phyloP scores from a whole-genome alignment of 1,140 invertebrate species.

The Drosophila athabasca region DNA sequence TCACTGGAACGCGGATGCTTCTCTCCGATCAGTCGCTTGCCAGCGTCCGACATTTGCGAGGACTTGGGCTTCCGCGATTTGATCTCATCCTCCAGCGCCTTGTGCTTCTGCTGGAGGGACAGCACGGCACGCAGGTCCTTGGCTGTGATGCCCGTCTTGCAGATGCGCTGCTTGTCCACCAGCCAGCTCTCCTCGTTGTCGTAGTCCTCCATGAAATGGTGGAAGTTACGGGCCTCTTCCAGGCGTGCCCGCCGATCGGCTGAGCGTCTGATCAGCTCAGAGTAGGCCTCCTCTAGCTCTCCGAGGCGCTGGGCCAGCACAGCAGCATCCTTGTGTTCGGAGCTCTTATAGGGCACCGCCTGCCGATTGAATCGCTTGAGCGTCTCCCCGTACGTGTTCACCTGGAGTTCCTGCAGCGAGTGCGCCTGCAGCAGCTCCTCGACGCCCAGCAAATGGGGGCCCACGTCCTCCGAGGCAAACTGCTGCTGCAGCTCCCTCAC shows the following conservation, averaged over 20 bases:
- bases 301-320: slow-evolving; percentile 88
- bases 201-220: slow-evolving; percentile 97
- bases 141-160: slow-evolving; percentile 94
- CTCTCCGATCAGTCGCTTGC: slow-evolving; percentile 90
- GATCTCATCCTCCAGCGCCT: slow-evolving; percentile 96
- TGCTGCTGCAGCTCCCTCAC: slow-evolving; percentile 92
- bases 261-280: slow-evolving; percentile 86
- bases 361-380: slow-evolving; percentile 91
- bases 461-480: slow-evolving; percentile 94
- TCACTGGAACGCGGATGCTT: slow-evolving; percentile 91
- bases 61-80: slow-evolving; percentile 92
- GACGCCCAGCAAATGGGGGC: slow-evolving; percentile 95
- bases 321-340: slow-evolving; percentile 86
- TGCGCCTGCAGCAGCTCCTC: slow-evolving; percentile 97
- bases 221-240: slow-evolving; percentile 96
- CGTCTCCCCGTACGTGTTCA: slow-evolving; percentile 93
- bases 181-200: slow-evolving; percentile 97
- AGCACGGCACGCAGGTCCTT: slow-evolving; percentile 96
- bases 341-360: slow-evolving; percentile 85
- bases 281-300: slow-evolving; percentile 89
- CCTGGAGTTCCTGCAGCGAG: slow-evolving; percentile 94
- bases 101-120: slow-evolving; percentile 96
- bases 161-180: slow-evolving; percentile 95
- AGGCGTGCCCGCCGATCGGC: slow-evolving; percentile 91
- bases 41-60: slow-evolving; percentile 90